A percentile compares a stretch with the other conserved stretches of the same genome.
Evolutionary conservation across 2,113 vertebrate genomes (phyloP).

Genomic region (Pavo muticus): DNA sequence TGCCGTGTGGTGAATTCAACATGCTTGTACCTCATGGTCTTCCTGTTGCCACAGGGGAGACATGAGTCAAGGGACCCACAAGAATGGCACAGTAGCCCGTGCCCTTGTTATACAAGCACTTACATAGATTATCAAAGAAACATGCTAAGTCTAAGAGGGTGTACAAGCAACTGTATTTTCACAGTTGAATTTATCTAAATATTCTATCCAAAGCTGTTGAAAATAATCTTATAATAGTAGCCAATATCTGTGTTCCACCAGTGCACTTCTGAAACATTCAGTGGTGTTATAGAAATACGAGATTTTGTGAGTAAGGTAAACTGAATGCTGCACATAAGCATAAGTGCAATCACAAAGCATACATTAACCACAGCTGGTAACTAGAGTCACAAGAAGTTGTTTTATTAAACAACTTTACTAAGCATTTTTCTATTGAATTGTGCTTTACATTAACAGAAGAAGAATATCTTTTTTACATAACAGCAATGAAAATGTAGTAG

Average conservation of each 20-base stretch:
- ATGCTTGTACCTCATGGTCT: not conserved
- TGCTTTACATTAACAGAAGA: not conserved
- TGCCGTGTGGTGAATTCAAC: not conserved
- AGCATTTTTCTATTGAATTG: not conserved
- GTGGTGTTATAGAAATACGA: conserved; percentile 16
- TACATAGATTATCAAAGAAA: not conserved
- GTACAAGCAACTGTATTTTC: conserved; percentile 6
- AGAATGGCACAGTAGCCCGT: not conserved
- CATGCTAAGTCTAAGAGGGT: not conserved
- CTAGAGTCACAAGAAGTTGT: not conserved
- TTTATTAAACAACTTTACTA: not conserved
- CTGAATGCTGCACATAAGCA: not conserved
- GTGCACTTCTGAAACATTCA: conserved; percentile 13
- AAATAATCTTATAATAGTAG: not conserved
- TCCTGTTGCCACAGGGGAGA: not conserved
- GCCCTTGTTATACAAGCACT: not conserved
- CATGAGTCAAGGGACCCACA: not conserved
- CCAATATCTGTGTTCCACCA: not conserved
- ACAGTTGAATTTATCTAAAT: not conserved
- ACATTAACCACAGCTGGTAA: not conserved
- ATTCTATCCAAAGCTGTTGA: not conserved
- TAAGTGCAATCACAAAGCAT: not conserved
- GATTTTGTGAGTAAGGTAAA: not conserved
- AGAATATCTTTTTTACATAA: not conserved
- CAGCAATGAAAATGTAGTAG: not conserved